These are phyloP conservation scores for Cynodonichthys magdalenae DNA, from an alignment of 2,797 vertebrate species.

Conservation along the genomic window DNA sequence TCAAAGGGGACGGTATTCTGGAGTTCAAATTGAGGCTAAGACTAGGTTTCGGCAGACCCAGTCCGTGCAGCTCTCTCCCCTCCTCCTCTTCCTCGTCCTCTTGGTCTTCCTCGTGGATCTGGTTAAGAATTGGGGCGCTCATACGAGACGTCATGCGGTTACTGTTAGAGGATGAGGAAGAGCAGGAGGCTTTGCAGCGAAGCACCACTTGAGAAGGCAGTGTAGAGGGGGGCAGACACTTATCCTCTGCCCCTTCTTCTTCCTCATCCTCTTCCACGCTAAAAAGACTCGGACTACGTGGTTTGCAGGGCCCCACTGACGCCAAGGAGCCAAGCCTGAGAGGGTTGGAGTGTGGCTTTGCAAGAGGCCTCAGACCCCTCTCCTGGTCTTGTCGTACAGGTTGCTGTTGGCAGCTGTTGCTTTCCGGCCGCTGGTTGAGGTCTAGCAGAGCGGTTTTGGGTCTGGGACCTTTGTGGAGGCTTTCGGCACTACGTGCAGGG, in stretches of 20 bases:
- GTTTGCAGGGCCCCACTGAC: slow-evolving; percentile 62
- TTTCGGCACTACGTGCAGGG: slow-evolving; percentile 91
- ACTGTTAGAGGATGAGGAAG: slow-evolving; percentile 72
- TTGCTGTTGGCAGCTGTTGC: slow-evolving; percentile 38
- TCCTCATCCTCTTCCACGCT: slow-evolving; percentile 95
- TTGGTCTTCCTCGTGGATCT: slow-evolving; percentile 96
- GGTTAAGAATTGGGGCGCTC: slow-evolving; percentile 95
- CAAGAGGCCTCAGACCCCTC: slow-evolving; percentile 58
- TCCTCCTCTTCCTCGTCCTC: slow-evolving; percentile 84
- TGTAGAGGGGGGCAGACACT: slow-evolving; percentile 71
- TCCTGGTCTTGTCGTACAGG: slow-evolving; percentile 56
- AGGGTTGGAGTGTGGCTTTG: slow-evolving; percentile 69
- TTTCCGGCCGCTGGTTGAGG: slow-evolving; percentile 78
- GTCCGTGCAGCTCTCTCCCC: slow-evolving; percentile 46
- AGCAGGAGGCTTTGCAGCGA: slow-evolving; percentile 87
- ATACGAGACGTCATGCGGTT: slow-evolving; percentile 92
- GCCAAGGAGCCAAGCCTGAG: slow-evolving; percentile 65
- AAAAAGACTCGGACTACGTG: slow-evolving; percentile 75
- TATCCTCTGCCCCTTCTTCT: slow-evolving; percentile 88
- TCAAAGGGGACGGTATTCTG: slow-evolving; percentile 46
- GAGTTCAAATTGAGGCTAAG: slow-evolving; percentile 90
- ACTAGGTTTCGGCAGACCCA: slow-evolving; percentile 88
- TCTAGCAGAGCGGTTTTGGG: slow-evolving; percentile 88
- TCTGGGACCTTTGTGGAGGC: slow-evolving; percentile 91
- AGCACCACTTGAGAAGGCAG: slow-evolving; percentile 90